These are phyloP conservation scores for Origma solitaria DNA, from an alignment of 2,113 vertebrate species.

Conservation along the genomic window DNA sequence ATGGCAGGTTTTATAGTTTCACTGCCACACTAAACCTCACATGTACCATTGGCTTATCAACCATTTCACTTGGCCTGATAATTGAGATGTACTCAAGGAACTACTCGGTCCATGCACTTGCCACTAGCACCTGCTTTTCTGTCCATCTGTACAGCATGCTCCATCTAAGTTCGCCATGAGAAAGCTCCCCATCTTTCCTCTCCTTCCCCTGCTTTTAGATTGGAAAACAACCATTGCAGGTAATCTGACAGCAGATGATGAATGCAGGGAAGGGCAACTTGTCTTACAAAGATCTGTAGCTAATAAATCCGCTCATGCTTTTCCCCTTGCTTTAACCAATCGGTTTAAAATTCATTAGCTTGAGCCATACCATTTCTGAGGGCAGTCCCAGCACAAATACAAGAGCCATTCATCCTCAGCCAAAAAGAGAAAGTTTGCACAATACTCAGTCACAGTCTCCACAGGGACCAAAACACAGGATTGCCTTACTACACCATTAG, in stretches of 20 bases:
- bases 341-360: not conserved
- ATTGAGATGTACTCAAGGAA: not conserved
- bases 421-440: not conserved
- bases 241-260: not conserved
- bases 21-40: not conserved
- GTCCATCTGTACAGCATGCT: accelerated
- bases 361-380: not conserved
- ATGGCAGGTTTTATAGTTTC: not conserved
- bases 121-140: not conserved
- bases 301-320: not conserved
- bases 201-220: not conserved
- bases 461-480: not conserved
- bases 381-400: not conserved
- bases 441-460: not conserved
- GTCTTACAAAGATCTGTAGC: not conserved
- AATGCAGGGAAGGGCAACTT: not conserved
- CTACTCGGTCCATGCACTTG: not conserved
- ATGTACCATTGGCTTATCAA: not conserved
- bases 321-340: not conserved
- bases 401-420: not conserved
- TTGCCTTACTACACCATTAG: not conserved
- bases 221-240: not conserved
- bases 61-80: not conserved
- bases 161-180: not conserved
- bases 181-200: not conserved